Conservation (phyloP, 2,113 vertebrate genomes). For the Echinops telfairi region DNA sequence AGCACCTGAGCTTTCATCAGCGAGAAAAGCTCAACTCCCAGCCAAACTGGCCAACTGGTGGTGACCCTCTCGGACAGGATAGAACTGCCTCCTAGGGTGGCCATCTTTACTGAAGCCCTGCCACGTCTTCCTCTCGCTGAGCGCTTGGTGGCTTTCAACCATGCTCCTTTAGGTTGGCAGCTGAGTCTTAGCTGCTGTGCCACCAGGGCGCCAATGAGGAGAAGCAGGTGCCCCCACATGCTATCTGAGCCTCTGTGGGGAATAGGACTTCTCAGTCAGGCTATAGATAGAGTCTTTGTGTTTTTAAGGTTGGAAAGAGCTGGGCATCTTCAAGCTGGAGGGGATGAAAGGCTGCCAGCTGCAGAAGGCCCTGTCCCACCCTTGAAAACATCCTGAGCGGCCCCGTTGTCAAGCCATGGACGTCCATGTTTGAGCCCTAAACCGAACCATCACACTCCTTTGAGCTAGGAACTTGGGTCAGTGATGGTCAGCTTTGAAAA, state of each 20-base stretch:
- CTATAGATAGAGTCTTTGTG: too few relatives aligned
- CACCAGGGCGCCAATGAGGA: not conserved
- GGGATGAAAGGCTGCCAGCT: too few relatives aligned
- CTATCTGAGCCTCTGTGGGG: conserved; percentile 2
- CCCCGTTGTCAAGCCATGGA: too few relatives aligned
- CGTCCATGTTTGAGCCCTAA: too few relatives aligned
- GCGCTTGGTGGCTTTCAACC: not conserved
- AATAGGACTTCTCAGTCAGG: not conserved
- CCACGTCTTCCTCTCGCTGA: not conserved
- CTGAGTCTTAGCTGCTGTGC: not conserved
- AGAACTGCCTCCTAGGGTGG: not conserved
- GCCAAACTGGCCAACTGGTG: not conserved
- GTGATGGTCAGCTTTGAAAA: too few relatives aligned
- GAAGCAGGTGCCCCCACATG: not conserved
- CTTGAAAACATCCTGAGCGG: too few relatives aligned
- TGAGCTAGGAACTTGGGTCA: too few relatives aligned
- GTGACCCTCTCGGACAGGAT: not conserved
- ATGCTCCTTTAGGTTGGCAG: not conserved
- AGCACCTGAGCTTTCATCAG: not conserved
- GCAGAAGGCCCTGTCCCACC: too few relatives aligned
- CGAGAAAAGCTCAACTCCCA: conserved; percentile 24
- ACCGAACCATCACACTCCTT: too few relatives aligned
- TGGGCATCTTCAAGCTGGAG: too few relatives aligned
- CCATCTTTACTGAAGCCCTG: not conserved
- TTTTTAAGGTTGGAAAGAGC: too few relatives aligned